A percentile compares a stretch with the other conserved stretches of the same genome.
Conservation (phyloP, 2,113 vertebrate genomes). For the Mungos mungo region DNA sequence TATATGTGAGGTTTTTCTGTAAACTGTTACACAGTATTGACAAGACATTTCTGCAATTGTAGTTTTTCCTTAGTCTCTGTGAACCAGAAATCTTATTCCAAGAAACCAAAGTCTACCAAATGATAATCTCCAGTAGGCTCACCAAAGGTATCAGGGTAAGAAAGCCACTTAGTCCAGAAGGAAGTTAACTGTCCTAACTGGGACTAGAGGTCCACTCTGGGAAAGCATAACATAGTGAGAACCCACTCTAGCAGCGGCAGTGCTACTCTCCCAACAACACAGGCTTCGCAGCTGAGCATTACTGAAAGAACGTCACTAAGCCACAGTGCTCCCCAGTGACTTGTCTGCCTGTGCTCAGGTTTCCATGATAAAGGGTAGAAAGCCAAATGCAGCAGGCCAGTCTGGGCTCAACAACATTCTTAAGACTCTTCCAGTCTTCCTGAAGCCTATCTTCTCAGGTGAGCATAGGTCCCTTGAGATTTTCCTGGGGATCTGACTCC, state of each 20-base stretch:
- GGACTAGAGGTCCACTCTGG: not conserved
- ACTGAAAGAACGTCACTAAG: not conserved
- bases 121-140: not conserved
- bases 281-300: not conserved
- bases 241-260: not conserved
- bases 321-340: not conserved
- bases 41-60: not conserved
- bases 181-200: not conserved
- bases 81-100: not conserved
- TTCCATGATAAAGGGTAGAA: not conserved
- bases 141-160: not conserved
- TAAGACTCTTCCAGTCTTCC: not conserved
- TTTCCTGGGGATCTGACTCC: not conserved
- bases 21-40: not conserved
- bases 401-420: not conserved
- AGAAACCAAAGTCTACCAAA: not conserved
- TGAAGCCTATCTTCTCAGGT: not conserved
- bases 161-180: not conserved
- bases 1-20: not conserved
- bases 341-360: not conserved
- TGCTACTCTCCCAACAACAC: not conserved
- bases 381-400: not conserved
- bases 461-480: not conserved
- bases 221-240: not conserved
- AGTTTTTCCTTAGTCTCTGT: not conserved